Conservation (phyloP, 2,888 invertebrate species). For the Pelosia muscerda region DNA sequence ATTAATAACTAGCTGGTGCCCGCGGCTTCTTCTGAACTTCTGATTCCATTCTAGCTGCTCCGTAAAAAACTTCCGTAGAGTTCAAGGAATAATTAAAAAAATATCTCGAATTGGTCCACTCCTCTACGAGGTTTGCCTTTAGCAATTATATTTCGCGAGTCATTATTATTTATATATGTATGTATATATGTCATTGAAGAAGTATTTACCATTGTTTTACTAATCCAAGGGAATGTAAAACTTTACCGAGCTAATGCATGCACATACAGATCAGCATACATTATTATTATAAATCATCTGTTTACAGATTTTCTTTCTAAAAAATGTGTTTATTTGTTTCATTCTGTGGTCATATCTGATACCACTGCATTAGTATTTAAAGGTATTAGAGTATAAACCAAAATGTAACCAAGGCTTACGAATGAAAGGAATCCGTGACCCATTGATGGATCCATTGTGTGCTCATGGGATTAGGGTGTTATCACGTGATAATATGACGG, state of each 20-base stretch:
- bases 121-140: too few species aligned
- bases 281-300: not conserved
- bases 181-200: too few species aligned
- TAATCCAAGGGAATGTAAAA: not conserved
- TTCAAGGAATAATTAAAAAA: too few species aligned
- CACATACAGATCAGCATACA: not conserved
- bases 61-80: too few species aligned
- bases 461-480: constrained; percentile 81
- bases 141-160: too few species aligned
- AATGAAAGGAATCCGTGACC: constrained; percentile 76
- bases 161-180: too few species aligned
- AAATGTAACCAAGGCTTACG: constrained; percentile 70
- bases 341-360: constrained; percentile 20
- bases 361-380: constrained; percentile 40
- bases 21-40: too few species aligned
- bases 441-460: constrained; percentile 70
- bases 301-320: not conserved
- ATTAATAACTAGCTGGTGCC: too few species aligned
- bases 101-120: too few species aligned
- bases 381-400: constrained; percentile 46
- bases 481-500: constrained; percentile 76
- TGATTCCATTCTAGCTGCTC: too few species aligned
- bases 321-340: not conserved
- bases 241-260: not conserved
- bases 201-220: too few species aligned